Evolutionary conservation across 2,888 invertebrate species (phyloP).

Genomic region (Drosophila neoperkinsi): DNA sequence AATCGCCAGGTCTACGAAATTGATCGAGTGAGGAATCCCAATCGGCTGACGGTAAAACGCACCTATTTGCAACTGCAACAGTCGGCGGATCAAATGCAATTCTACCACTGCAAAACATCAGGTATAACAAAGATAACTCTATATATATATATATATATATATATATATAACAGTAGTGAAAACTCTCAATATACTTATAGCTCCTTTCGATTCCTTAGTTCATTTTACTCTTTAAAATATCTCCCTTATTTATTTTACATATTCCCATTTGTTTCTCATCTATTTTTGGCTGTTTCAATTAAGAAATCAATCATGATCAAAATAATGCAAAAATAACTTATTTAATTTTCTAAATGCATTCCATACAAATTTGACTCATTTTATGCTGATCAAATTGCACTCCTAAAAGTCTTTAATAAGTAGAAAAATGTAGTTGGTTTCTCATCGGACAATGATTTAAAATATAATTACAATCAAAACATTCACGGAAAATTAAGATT

Average conservation of each 20-base stretch:
- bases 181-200: not conserved
- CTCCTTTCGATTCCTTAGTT: not conserved
- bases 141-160: not conserved
- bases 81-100: conserved; percentile 62
- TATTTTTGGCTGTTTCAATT: not conserved
- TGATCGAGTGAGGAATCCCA: conserved; percentile 5
- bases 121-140: conserved; percentile 14
- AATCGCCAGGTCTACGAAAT: conserved; percentile 56
- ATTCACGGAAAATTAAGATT: too few relatives aligned
- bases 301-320: not conserved
- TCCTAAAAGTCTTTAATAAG: too few relatives aligned
- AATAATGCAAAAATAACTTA: too few relatives aligned
- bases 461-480: too few relatives aligned
- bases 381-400: too few relatives aligned
- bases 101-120: conserved; percentile 23
- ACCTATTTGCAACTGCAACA: conserved; percentile 45
- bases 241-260: not conserved
- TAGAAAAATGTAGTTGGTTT: too few relatives aligned
- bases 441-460: too few relatives aligned
- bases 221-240: not conserved
- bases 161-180: not conserved
- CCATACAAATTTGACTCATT: too few relatives aligned
- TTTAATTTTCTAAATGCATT: too few relatives aligned
- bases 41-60: conserved; percentile 26
- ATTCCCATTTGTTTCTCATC: not conserved